Conservation (phyloP, 2,113 vertebrate species). For the Labeo catla region DNA sequence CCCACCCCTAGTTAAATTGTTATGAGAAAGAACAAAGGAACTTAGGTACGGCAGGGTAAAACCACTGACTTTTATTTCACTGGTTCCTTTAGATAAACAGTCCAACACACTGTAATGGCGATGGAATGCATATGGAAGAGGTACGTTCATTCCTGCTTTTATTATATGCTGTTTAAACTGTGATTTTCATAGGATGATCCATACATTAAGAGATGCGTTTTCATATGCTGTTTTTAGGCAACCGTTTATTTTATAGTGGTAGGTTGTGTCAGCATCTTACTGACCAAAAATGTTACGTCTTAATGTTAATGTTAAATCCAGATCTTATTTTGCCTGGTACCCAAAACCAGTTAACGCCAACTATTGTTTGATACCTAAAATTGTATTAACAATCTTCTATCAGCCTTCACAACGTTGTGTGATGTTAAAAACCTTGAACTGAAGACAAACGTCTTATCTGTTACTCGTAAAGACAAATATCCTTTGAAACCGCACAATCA, state of each 20-base stretch:
- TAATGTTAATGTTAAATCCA: not conserved
- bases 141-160: not conserved
- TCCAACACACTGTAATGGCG: not conserved
- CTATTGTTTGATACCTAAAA: not conserved
- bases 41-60: not conserved
- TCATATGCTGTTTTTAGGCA: not conserved
- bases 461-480: not conserved
- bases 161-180: not conserved
- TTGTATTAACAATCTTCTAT: not conserved
- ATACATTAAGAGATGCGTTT: not conserved
- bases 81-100: not conserved
- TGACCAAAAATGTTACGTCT: not conserved
- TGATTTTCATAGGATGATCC: not conserved
- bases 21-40: not conserved
- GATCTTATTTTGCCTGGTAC: too few species aligned
- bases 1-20: not conserved
- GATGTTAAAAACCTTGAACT: too few species aligned
- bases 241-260: not conserved
- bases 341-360: not conserved
- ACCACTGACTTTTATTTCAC: not conserved
- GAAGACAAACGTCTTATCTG: too few species aligned
- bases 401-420: not conserved
- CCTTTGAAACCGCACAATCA: not conserved
- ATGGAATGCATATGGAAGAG: not conserved
- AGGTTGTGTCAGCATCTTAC: not conserved